Evolutionary conservation across 2,888 invertebrate genomes (phyloP).

Genomic region (Lacanobia oleracea): DNA sequence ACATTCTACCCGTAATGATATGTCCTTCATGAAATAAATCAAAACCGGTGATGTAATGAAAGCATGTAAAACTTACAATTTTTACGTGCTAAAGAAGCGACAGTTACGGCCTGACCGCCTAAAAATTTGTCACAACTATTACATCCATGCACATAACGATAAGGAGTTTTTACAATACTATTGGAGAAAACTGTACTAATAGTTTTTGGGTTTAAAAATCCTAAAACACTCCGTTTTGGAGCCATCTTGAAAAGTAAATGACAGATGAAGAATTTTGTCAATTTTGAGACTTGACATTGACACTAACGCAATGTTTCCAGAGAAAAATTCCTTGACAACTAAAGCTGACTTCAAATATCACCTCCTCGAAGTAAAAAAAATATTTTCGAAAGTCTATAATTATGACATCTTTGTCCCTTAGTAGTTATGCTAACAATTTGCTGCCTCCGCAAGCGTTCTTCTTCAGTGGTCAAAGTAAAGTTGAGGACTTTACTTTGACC

Average conservation of each 20-base stretch:
- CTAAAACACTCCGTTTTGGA: constrained; percentile 91
- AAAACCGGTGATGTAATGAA: constrained; percentile 88
- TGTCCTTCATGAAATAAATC: constrained; percentile 54
- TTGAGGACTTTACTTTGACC: too few species aligned
- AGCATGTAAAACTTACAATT: constrained; percentile 88
- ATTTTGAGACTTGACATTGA: constrained; percentile 28
- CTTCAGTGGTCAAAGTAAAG: too few species aligned
- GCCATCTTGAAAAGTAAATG: constrained; percentile 88
- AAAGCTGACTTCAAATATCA: not conserved
- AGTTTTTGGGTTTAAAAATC: constrained; percentile 91
- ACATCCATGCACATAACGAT: constrained; percentile 89
- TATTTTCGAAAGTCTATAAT: not conserved
- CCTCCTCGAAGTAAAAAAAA: not conserved
- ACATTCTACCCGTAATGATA: not conserved
- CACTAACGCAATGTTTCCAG: constrained; percentile 25
- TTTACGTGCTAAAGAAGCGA: constrained; percentile 79
- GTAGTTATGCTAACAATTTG: too few species aligned
- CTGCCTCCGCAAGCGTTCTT: too few species aligned
- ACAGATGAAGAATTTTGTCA: constrained; percentile 34
- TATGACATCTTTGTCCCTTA: too few species aligned
- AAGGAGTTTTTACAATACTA: constrained; percentile 86
- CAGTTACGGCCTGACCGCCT: constrained; percentile 78
- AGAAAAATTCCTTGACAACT: not conserved
- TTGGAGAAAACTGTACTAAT: constrained; percentile 88
- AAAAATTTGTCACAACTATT: constrained; percentile 83